Evolutionary conservation across 2,113 vertebrate species (phyloP).

Genomic region (Epinephelus moara): DNA sequence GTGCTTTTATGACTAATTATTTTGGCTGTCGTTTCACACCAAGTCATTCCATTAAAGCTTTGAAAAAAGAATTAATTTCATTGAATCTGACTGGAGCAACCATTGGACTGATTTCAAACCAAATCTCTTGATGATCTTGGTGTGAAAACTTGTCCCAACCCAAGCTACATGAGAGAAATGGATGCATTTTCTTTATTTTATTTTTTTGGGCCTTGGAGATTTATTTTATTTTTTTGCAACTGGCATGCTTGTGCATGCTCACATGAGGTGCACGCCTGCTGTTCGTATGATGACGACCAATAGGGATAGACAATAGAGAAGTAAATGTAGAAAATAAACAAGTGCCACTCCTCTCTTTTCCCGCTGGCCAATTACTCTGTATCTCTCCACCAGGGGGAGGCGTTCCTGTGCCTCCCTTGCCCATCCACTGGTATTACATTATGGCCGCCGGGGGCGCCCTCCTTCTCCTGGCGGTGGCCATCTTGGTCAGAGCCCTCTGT

Average conservation of each 20-base stretch:
- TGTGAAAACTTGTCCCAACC: conserved; percentile 78
- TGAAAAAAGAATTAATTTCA: conserved; percentile 24
- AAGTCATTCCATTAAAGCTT: conserved; percentile 61
- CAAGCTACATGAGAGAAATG: conserved; percentile 57
- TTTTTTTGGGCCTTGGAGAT: conserved; percentile 67
- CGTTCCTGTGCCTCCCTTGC: conserved; percentile 96
- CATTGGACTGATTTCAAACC: conserved; percentile 63
- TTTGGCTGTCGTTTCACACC: conserved; percentile 77
- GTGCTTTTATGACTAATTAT: conserved; percentile 76
- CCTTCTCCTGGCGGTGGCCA: conserved; percentile 95
- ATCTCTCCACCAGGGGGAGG: conserved; percentile 99
- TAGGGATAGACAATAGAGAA: conserved; percentile 44
- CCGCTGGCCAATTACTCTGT: conserved; percentile 93
- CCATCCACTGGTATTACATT: conserved; percentile 99
- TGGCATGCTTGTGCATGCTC: conserved; percentile 83
- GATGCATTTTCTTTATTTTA: conserved; percentile 64
- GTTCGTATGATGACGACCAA: conserved; percentile 55
- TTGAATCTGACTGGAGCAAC: conserved; percentile 53
- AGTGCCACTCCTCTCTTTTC: conserved; percentile 79
- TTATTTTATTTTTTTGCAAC: conserved; percentile 71
- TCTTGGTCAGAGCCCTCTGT: conserved; percentile 95
- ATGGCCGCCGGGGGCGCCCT: conserved; percentile 96
- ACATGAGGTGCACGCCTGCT: conserved; percentile 74
- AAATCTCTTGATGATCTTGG: conserved; percentile 75
- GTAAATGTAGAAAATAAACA: conserved; percentile 58